Percentiles rank a stretch among this genome's conserved stretches.
These are phyloP conservation scores for Heliconius eleuchia DNA, from an alignment of 1,140 invertebrate species.

Conservation along the genomic window DNA sequence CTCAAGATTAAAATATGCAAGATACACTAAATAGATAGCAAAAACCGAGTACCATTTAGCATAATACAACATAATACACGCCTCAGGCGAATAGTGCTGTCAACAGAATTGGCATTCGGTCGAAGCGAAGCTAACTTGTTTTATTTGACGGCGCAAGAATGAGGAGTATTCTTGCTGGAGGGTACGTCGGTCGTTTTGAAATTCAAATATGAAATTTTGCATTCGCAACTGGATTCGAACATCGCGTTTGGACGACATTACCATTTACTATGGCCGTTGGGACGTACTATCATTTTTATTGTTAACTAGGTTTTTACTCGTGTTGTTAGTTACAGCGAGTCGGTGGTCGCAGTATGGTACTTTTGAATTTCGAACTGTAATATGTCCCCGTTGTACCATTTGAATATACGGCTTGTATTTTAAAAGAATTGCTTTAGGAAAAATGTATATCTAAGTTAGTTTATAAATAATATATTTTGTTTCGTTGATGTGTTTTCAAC, in stretches of 20 bases:
- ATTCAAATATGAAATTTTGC: conserved; percentile 76
- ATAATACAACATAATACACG: conserved; percentile 25
- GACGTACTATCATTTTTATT: conserved; percentile 41
- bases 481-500: no score
- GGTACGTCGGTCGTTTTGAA: conserved; percentile 66
- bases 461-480: background rate
- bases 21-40: background rate
- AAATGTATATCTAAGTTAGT: background rate
- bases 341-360: background rate
- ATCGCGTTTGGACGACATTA: conserved; percentile 47
- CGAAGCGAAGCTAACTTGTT: conserved; percentile 58
- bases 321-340: background rate
- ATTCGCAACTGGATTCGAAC: conserved; percentile 65
- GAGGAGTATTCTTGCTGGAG: conserved; percentile 52
- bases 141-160: conserved; percentile 63
- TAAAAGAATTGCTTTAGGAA: background rate
- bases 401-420: background rate
- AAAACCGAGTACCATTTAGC: conserved; percentile 18
- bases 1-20: background rate
- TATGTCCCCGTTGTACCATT: background rate
- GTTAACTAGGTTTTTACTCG: conserved; percentile 28
- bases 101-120: conserved; percentile 64
- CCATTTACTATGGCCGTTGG: conserved; percentile 35
- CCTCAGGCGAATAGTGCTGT: conserved; percentile 38
- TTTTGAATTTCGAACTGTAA: background rate